These are phyloP conservation scores for Musca vetustissima DNA, from an alignment of 1,140 invertebrate genomes.

Conservation along the genomic window DNA sequence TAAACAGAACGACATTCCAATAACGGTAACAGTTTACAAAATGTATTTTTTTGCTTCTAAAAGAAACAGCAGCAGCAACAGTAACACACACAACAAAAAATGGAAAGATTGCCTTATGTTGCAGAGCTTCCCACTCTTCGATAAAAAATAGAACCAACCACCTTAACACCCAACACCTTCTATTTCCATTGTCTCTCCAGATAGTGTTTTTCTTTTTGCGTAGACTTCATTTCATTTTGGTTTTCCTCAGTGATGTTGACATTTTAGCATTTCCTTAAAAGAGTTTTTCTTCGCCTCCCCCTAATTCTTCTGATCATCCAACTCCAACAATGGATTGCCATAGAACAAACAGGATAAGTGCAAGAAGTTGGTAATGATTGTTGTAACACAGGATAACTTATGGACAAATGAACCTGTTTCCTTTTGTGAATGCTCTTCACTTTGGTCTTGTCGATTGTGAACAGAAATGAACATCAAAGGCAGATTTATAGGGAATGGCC, in stretches of 20 bases:
- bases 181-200: not conserved
- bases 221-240: not conserved
- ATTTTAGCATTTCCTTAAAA: too few relatives aligned
- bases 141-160: too few relatives aligned
- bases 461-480: too few relatives aligned
- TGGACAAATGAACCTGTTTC: not conserved
- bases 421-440: not conserved
- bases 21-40: slow-evolving; percentile 16
- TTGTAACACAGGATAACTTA: not conserved
- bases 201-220: not conserved
- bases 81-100: slow-evolving; percentile 16
- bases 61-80: too few relatives aligned
- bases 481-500: too few relatives aligned
- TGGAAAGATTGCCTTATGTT: not conserved
- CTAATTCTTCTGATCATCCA: not conserved
- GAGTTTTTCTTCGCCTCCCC: too few relatives aligned
- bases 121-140: too few relatives aligned
- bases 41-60: too few relatives aligned
- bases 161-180: not conserved
- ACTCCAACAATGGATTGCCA: not conserved
- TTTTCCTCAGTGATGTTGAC: not conserved
- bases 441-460: too few relatives aligned
- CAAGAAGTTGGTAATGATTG: not conserved
- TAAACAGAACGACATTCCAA: slow-evolving; percentile 36
- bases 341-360: slow-evolving; percentile 20